These are phyloP conservation scores for Gobio occitaniae DNA, from an alignment of 2,797 vertebrate species.

Conservation along the genomic window DNA sequence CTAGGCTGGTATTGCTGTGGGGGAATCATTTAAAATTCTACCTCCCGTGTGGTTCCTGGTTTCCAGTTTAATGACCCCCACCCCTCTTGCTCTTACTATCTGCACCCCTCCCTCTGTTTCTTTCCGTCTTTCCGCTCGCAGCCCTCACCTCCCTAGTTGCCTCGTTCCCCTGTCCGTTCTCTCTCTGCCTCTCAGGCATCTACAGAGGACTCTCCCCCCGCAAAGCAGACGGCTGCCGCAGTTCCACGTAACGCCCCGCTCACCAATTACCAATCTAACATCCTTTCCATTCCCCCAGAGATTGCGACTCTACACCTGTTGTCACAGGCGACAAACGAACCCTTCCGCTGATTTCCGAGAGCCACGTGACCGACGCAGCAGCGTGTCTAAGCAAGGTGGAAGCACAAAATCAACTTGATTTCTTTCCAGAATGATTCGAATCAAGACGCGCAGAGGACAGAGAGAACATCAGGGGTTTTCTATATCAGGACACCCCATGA, in stretches of 20 bases:
- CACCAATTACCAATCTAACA: constrained; percentile 63
- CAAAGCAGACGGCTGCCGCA: constrained; percentile 53
- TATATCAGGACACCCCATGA: constrained; percentile 5
- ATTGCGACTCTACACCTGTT: constrained; percentile 70
- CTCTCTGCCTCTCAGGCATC: constrained; percentile 60
- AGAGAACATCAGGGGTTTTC: neutral
- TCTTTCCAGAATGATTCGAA: constrained; percentile 29
- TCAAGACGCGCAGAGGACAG: constrained; percentile 6
- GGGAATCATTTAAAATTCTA: constrained; percentile 85
- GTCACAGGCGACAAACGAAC: constrained; percentile 62
- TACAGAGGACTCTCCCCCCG: constrained; percentile 50
- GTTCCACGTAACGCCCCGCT: constrained; percentile 58
- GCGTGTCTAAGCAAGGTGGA: constrained; percentile 8
- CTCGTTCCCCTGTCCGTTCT: constrained; percentile 44
- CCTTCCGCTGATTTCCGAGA: constrained; percentile 46
- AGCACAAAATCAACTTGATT: constrained; percentile 31
- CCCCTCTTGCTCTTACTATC: constrained; percentile 57
- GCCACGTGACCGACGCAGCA: constrained; percentile 16
- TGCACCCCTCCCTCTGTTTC: constrained; percentile 16
- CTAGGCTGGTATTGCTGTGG: constrained; percentile 79
- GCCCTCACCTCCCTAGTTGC: constrained; percentile 29
- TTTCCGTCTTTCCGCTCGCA: neutral
- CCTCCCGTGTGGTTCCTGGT: constrained; percentile 84
- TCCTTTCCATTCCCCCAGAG: constrained; percentile 53
- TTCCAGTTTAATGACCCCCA: constrained; percentile 84